Evolutionary conservation across 2,797 vertebrate genomes (phyloP).

Genomic region (Chrysocyon brachyurus): DNA sequence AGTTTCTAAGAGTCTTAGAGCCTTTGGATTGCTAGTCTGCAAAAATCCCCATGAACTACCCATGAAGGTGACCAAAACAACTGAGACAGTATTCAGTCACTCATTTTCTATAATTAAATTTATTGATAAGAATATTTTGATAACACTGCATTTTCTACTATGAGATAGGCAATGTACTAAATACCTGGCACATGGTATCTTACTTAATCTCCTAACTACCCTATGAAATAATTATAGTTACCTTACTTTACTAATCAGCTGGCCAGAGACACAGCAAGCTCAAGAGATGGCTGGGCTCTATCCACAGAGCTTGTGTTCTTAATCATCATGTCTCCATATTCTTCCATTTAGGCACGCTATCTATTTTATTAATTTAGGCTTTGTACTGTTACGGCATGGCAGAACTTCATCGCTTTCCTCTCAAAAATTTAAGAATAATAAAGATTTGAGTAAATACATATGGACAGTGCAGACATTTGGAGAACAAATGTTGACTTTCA

Average conservation of each 20-base stretch:
- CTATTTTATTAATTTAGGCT: conserved; percentile 68
- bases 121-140: conserved; percentile 6
- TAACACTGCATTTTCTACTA: not conserved
- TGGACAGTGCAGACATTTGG: conserved; percentile 75
- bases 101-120: conserved; percentile 29
- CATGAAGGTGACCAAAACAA: not conserved
- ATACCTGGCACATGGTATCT: not conserved
- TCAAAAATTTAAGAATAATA: conserved; percentile 70
- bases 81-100: not conserved
- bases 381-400: conserved; percentile 38
- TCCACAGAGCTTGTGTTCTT: conserved; percentile 46
- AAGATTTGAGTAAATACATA: conserved; percentile 73
- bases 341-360: conserved; percentile 33
- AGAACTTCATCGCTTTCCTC: conserved; percentile 66
- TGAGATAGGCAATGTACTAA: not conserved
- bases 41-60: not conserved
- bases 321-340: not conserved
- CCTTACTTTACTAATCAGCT: not conserved
- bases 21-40: not conserved
- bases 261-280: not conserved
- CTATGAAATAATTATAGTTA: not conserved
- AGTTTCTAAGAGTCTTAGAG: not conserved
- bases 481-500: conserved; percentile 75
- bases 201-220: not conserved
- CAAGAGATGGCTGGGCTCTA: not conserved